Evolutionary conservation across 2,797 vertebrate species (phyloP).

Genomic region (Tragopan temminckii): DNA sequence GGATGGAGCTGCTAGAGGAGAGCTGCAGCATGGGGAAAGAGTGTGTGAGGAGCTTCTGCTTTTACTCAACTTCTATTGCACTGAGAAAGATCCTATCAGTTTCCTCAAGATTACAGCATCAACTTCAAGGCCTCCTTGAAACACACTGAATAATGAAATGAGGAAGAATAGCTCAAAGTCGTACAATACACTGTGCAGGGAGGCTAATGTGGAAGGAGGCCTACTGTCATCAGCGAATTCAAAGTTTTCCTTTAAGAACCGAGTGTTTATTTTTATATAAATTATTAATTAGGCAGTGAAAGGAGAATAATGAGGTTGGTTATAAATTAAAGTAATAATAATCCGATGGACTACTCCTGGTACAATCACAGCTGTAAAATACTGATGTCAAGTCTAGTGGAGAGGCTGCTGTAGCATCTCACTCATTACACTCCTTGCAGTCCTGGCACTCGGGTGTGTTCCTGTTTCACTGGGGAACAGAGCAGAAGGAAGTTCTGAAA

Average conservation of each 20-base stretch:
- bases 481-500: neutral
- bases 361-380: neutral
- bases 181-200: neutral
- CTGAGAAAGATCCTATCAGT: neutral
- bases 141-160: slow-evolving; percentile 21
- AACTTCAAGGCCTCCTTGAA: neutral
- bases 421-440: neutral
- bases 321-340: neutral
- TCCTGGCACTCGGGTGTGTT: neutral
- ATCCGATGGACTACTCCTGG: neutral
- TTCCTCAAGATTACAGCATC: neutral
- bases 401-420: neutral
- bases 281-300: neutral
- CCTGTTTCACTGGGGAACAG: neutral
- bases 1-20: neutral
- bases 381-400: neutral
- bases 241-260: neutral
- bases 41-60: neutral
- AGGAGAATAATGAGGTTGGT: neutral
- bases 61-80: neutral
- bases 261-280: neutral
- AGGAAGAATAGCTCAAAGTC: neutral
- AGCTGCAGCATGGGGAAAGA: neutral
- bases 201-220: neutral
- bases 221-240: neutral